Evolutionary conservation across 2,888 invertebrate species (phyloP).

Genomic region (Apamea anceps): DNA sequence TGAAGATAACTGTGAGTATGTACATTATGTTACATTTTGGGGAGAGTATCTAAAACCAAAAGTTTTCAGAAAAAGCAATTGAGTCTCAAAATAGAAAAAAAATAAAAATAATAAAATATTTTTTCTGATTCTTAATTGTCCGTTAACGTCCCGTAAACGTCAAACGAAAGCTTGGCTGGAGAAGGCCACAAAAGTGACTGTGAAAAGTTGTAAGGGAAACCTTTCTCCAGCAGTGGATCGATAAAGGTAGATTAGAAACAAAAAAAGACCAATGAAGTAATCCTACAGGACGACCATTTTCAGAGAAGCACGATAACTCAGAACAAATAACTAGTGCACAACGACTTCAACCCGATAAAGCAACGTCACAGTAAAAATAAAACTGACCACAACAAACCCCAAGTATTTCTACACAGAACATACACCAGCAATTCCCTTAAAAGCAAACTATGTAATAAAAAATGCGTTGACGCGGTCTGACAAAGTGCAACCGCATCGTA

Average conservation of each 20-base stretch:
- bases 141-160: background rate
- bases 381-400: slow-evolving; percentile 36
- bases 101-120: too few species aligned
- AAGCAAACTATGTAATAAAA: slow-evolving; percentile 73
- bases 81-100: too few species aligned
- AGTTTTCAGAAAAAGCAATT: too few species aligned
- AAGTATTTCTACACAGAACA: slow-evolving; percentile 22
- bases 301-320: background rate
- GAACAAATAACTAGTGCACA: background rate
- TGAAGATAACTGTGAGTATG: too few species aligned
- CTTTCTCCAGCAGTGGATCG: background rate
- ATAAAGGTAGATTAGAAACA: background rate
- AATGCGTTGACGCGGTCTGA: slow-evolving; percentile 76
- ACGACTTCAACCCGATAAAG: background rate
- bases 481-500: slow-evolving; percentile 73
- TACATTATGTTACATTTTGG: too few species aligned
- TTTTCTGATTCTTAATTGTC: too few species aligned
- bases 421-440: slow-evolving; percentile 65
- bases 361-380: slow-evolving; percentile 22
- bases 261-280: background rate
- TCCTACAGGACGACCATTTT: background rate
- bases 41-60: too few species aligned
- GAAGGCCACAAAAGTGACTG: background rate
- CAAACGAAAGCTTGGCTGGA: background rate
- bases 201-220: background rate